Conservation (phyloP, 1,140 invertebrate species). For the Leptopilina clavipes region DNA sequence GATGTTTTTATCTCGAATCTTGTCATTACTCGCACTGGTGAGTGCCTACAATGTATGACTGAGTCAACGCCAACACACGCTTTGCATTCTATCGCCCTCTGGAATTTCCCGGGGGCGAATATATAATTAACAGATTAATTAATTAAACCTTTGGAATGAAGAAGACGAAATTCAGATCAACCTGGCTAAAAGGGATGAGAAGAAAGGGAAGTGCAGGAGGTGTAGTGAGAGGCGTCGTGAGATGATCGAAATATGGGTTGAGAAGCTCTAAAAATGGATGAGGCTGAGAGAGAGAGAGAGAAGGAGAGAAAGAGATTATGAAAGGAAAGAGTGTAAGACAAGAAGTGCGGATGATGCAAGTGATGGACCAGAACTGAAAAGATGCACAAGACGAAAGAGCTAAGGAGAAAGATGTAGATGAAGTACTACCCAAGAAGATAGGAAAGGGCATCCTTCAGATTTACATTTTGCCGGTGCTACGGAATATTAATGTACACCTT, state of each 20-base stretch:
- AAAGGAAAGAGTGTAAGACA: neutral
- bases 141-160: slow-evolving; percentile 38
- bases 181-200: neutral
- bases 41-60: neutral
- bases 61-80: slow-evolving; percentile 24
- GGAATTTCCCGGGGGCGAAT: slow-evolving; percentile 43
- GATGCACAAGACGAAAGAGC: slow-evolving; percentile 42
- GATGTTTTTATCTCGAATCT: neutral
- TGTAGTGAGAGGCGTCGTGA: neutral
- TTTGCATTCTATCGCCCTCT: slow-evolving; percentile 36
- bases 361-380: slow-evolving; percentile 44
- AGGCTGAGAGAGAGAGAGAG: neutral
- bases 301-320: no score
- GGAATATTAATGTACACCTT: slow-evolving; percentile 59
- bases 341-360: slow-evolving; percentile 23
- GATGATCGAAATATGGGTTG: neutral
- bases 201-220: neutral
- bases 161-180: slow-evolving; percentile 40
- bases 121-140: slow-evolving; percentile 47
- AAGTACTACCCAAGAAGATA: slow-evolving; percentile 44
- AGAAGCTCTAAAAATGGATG: slow-evolving; percentile 26
- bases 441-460: slow-evolving; percentile 53
- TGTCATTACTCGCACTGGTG: slow-evolving; percentile 32
- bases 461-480: slow-evolving; percentile 57
- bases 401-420: slow-evolving; percentile 47